A percentile compares a stretch with the other conserved stretches of the same genome.
Conservation (phyloP, 2,888 invertebrate genomes). For the Caenorhabditis virilis region DNA sequence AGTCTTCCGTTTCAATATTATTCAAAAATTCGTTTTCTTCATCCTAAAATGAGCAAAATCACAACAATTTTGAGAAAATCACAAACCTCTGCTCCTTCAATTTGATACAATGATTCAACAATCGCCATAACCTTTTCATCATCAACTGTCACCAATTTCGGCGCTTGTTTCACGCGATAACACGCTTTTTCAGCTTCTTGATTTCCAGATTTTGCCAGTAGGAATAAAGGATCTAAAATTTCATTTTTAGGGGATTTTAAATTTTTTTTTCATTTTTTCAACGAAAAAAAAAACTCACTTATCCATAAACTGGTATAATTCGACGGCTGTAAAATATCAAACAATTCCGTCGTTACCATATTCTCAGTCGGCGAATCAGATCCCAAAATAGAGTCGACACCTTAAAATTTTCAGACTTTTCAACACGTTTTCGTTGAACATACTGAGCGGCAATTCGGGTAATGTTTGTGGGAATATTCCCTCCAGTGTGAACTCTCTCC, state of each 20-base stretch:
- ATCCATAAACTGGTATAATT: constrained; percentile 61
- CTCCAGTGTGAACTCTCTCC: constrained; percentile 63
- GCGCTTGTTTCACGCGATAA: constrained; percentile 29
- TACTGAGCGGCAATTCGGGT: constrained; percentile 57
- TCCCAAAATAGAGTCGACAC: constrained; percentile 60
- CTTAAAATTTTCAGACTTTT: constrained; percentile 8
- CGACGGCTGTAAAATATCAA: constrained; percentile 51
- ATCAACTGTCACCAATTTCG: constrained; percentile 48
- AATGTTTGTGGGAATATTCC: constrained; percentile 60
- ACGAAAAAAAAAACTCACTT: constrained; percentile 35
- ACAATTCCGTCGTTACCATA: constrained; percentile 55
- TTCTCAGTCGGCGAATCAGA: constrained; percentile 66
- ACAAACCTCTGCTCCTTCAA: constrained; percentile 12
- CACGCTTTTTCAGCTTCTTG: constrained; percentile 32
- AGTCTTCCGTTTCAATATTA: constrained; percentile 50
- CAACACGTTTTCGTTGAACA: background rate
- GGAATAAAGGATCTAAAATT: constrained; percentile 57
- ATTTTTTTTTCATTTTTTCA: constrained; percentile 1
- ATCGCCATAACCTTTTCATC: constrained; percentile 42
- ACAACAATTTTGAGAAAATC: background rate
- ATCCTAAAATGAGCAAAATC: background rate
- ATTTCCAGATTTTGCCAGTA: constrained; percentile 51
- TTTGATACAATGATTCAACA: constrained; percentile 30
- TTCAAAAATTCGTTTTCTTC: constrained; percentile 5
- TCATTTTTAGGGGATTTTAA: background rate